Conservation (phyloP, 37 sponge, comb jelly and placozoan genomes). For the Ephydatia muelleri region DNA sequence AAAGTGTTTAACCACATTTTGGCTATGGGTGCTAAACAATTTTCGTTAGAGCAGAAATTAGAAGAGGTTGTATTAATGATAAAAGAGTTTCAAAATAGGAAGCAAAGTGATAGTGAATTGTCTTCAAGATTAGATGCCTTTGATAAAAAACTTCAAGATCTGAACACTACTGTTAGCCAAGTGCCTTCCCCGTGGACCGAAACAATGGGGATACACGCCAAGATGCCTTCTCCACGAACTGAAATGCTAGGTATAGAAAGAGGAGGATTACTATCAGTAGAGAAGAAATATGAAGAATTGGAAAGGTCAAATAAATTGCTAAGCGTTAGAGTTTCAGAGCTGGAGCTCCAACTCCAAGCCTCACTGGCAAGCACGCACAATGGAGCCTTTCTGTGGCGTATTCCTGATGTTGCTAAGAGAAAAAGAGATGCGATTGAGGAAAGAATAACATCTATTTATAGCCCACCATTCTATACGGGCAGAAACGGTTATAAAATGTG, state of each 20-base stretch:
- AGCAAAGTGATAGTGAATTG: neutral
- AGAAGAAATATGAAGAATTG: slow-evolving; percentile 52
- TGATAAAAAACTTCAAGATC: no score
- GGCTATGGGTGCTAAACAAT: neutral
- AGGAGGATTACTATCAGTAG: slow-evolving; percentile 19
- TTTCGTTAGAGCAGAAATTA: neutral
- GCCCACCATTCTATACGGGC: slow-evolving; percentile 83
- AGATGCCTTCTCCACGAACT: no score
- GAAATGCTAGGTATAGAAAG: neutral
- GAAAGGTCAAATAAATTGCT: slow-evolving; percentile 40
- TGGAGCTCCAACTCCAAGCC: slow-evolving; percentile 84
- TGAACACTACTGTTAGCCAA: no score
- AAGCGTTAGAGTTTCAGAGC: slow-evolving; percentile 63
- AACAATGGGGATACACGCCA: no score
- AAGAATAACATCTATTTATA: slow-evolving; percentile 74
- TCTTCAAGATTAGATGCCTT: neutral
- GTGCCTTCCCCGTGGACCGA: no score
- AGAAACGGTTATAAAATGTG: slow-evolving; percentile 92
- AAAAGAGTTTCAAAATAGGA: neutral
- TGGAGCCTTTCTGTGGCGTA: slow-evolving; percentile 80
- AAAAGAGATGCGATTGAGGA: slow-evolving; percentile 73
- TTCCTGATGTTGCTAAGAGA: slow-evolving; percentile 73
- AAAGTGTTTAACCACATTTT: neutral
- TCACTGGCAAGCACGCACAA: slow-evolving; percentile 79
- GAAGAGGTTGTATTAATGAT: neutral